These are phyloP conservation scores for Nyctibius grandis DNA, from an alignment of 2,797 vertebrate species.

Conservation along the genomic window DNA sequence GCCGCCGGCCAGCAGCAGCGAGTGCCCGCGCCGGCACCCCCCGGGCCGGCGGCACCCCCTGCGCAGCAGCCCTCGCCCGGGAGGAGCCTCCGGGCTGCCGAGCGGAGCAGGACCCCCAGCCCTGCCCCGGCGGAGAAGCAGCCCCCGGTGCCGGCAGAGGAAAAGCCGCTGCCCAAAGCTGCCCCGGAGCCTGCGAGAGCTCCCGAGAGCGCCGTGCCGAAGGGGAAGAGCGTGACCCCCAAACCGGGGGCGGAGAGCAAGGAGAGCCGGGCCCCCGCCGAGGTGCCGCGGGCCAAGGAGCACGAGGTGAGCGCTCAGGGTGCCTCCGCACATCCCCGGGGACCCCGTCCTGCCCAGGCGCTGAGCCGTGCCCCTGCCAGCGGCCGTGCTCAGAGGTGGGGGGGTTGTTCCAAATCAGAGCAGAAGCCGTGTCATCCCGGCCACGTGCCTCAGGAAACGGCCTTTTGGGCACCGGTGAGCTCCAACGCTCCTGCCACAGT, in stretches of 20 bases:
- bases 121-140: slow-evolving; percentile 71
- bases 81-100: slow-evolving; percentile 78
- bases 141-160: slow-evolving; percentile 28
- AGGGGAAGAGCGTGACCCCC: slow-evolving; percentile 55
- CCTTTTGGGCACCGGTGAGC: neutral
- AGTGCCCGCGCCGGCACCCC: slow-evolving; percentile 47
- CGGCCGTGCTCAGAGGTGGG: fast-evolving
- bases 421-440: neutral
- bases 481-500: neutral
- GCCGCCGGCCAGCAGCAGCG: slow-evolving; percentile 74
- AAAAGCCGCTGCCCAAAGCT: slow-evolving; percentile 64
- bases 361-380: fast-evolving
- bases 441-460: fast-evolving
- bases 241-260: slow-evolving; percentile 75
- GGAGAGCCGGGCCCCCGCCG: slow-evolving; percentile 78
- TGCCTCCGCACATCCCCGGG: neutral
- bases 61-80: slow-evolving; percentile 82
- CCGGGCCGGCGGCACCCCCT: neutral
- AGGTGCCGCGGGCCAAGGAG: slow-evolving; percentile 83
- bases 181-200: slow-evolving; percentile 74
- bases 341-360: neutral
- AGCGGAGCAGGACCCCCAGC: slow-evolving; percentile 75
- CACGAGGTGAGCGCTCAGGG: slow-evolving; percentile 84
- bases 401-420: neutral
- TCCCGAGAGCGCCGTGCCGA: slow-evolving; percentile 42